Evolutionary conservation across 2,888 invertebrate species (phyloP).

Genomic region (Ormyrus thymus): DNA sequence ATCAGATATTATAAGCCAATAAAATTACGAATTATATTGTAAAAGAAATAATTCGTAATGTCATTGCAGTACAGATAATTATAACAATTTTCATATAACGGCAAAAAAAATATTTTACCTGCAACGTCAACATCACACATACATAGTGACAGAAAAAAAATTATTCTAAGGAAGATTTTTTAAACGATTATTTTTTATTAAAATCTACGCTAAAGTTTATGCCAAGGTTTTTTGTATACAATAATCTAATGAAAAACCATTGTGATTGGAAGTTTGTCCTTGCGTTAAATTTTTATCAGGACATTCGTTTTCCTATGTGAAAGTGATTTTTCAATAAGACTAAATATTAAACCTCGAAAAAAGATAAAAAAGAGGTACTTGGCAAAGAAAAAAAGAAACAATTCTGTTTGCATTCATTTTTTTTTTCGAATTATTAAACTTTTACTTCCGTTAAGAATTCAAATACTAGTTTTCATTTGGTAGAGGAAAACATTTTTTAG

Average conservation of each 20-base stretch:
- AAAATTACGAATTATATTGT: too few species aligned
- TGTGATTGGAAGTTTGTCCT: constrained; percentile 46
- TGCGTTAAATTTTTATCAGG: constrained; percentile 32
- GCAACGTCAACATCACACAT: constrained; percentile 13
- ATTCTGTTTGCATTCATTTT: constrained; percentile 42
- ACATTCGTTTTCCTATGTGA: constrained; percentile 43
- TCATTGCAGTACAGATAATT: too few species aligned
- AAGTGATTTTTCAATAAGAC: constrained; percentile 46
- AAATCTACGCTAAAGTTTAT: constrained; percentile 38
- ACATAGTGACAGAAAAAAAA: constrained; percentile 10
- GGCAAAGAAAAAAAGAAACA: constrained; percentile 14
- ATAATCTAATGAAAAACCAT: constrained; percentile 32
- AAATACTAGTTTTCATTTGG: too few species aligned
- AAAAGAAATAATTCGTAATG: too few species aligned
- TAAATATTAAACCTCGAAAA: constrained; percentile 35
- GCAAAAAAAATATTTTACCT: constrained; percentile 23
- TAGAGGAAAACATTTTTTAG: too few species aligned
- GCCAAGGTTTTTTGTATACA: constrained; percentile 46
- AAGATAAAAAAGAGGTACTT: constrained; percentile 13
- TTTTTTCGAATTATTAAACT: constrained; percentile 16
- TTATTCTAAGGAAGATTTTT: constrained; percentile 27
- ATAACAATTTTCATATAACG: not conserved
- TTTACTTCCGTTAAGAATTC: not conserved
- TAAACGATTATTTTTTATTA: constrained; percentile 43
- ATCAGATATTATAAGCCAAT: not conserved